Evolutionary conservation across 2,888 invertebrate genomes (phyloP), one percentile per base, ranked within the genome.

Genomic region (Ditula angustiorana): DNA sequence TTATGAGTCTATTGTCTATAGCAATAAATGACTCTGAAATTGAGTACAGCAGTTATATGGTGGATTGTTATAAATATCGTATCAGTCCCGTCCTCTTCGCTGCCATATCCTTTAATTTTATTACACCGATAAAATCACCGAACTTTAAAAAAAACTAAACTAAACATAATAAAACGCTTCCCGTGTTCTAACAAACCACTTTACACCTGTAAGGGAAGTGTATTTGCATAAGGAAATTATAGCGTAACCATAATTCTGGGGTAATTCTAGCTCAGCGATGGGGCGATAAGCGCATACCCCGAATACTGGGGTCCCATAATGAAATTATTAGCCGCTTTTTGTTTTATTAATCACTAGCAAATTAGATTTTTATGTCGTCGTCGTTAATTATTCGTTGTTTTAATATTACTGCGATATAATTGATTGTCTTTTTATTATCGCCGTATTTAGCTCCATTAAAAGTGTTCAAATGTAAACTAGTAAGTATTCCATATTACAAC

Each of bases 251-350:
- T 76, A 71, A 76, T 82, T 81, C 74, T 74, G 24, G 61, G 73
- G 73, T 74, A 71, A 74, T 75, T 77, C 76, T 70, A 11, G 69
- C 69, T 62, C 68, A 64, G 67, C 69, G 84, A 85, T 83, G 66
- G 66, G 30, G 73, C 77, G 86, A 86, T 85, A 86, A 79, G 50
- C n/a, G 33, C 58, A 70, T 68, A 55, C 64, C 61, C 70, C 69
- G 71, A 80, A 81, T 80, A 74, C 77, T 74, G 71, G 80, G 79
- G 76, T 73, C 62, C 70, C 71, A 74, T 86, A 84, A 86, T 87
- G 77, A 82, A 83, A 83, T 87, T 83, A 87, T 85, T 85, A 81
- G 69, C 71, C 69, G 69, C 67, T 69, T 74, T 81, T 82, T 84
- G 81, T 81, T 83, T 79, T 75, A 75, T 72, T 81, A 81, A 80